Conservation (phyloP, 2,888 invertebrate genomes). For the Synergus laeviventris region DNA sequence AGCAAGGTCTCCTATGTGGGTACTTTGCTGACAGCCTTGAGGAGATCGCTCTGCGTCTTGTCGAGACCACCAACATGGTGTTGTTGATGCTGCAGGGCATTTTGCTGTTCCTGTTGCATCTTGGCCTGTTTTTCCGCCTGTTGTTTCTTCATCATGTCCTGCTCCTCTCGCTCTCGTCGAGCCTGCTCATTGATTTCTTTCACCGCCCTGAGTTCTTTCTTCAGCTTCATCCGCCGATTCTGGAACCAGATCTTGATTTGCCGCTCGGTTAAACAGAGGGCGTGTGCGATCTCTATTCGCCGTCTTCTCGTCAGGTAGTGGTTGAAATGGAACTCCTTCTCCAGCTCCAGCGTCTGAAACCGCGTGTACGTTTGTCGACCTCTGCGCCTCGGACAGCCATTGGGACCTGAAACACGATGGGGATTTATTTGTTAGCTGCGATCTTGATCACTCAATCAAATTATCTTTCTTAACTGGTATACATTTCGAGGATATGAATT, state of each 20-base stretch:
- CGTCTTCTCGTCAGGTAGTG: conserved; percentile 97
- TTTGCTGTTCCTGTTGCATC: conserved; percentile 85
- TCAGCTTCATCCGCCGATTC: conserved; percentile 97
- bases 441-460: background rate
- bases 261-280: conserved; percentile 95
- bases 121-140: conserved; percentile 92
- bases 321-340: conserved; percentile 99
- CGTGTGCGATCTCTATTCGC: conserved; percentile 98
- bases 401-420: conserved; percentile 85
- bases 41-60: conserved; percentile 85
- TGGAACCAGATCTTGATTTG: conserved; percentile 99
- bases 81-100: conserved; percentile 82
- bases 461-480: background rate
- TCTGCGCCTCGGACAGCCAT: conserved; percentile 94
- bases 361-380: conserved; percentile 98
- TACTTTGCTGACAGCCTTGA: conserved; percentile 87
- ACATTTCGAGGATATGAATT: too few species aligned
- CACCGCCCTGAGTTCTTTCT: conserved; percentile 95
- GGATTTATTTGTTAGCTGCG: background rate
- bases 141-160: conserved; percentile 93
- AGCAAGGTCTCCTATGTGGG: conserved; percentile 82
- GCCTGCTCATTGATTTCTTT: conserved; percentile 97
- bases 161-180: conserved; percentile 92
- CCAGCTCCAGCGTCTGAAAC: conserved; percentile 98
- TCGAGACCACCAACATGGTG: conserved; percentile 86